Evolutionary conservation across 2,113 vertebrate species (phyloP), one percentile per base, ranked within the genome.

Genomic region (Aptenodytes forsteri): DNA sequence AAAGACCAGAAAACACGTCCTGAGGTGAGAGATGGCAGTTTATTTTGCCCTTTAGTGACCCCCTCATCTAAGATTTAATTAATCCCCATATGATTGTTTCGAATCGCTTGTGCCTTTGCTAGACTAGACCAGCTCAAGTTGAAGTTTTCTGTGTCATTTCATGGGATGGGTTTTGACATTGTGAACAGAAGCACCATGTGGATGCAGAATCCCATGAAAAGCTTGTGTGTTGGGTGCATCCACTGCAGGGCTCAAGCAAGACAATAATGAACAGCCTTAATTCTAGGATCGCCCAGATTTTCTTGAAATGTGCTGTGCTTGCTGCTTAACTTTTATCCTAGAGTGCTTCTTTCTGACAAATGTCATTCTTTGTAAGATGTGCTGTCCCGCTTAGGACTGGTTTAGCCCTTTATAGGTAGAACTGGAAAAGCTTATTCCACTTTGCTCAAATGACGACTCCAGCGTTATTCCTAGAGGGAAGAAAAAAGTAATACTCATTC

Each of bases 191-290:
- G 34, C 23, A 23, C 19, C 49, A 11, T 5, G 38, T 25, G 10
- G 15, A 10, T 32, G 10, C 30, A 62, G 46, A 58, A 27, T 69
- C 11, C 16, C 5, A 2, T 40, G 12, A 55, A 55, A 78, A 58
- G 16, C 40, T 50, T 44, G 13, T 38, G 44, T 49, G 18, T 71
- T 71, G 27, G 11, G 5, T 62, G 16, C 27, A 3, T 64, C 78
- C 14, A 46, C 13, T 1, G 0, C 1, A 2, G 5, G 8, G 8
- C 20, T 67, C n/a, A 61, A 79, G 27, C 10, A 54, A 21, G 40
- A 34, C 0, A 0, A 1, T 19, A 46, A 29, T 0, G 2, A 34
- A n/a, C 29, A 70, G 18, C 29, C 27, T 88, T 34, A 47, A 18
- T 72, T 79, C 32, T 81, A 29, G 25, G 8, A 15, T 66, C 32